Conservation (phyloP, 2,113 vertebrate genomes). For the Tachysurus vachellii region DNA sequence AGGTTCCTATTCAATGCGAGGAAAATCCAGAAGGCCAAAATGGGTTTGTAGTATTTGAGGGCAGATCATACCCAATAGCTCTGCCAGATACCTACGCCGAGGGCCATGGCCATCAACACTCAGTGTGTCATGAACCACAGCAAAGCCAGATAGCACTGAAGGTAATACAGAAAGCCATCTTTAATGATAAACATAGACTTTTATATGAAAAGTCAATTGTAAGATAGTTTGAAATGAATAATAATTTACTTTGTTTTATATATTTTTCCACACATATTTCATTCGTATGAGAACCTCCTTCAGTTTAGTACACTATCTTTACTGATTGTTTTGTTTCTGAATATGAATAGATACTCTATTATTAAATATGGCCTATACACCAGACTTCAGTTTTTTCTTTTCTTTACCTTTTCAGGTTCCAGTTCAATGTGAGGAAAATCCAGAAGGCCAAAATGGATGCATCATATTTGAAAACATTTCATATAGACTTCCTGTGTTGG, state of each 20-base stretch:
- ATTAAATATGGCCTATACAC: neutral
- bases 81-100: no score
- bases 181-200: no score
- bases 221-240: no score
- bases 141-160: no score
- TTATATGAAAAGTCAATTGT: no score
- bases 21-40: neutral
- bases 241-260: no score
- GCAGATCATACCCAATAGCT: neutral
- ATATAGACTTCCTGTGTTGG: neutral
- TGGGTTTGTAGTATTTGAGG: neutral
- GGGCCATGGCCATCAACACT: neutral
- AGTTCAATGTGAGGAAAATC: constrained; percentile 13
- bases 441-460: neutral
- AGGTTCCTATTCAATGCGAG: constrained; percentile 6
- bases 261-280: no score
- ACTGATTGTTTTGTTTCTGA: no score
- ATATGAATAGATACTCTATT: no score
- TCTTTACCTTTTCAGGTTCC: neutral
- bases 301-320: no score
- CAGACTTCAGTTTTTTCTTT: neutral
- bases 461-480: neutral
- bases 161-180: neutral
- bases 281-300: no score
- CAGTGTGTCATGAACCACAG: neutral